Evolutionary conservation across 1,140 invertebrate species (phyloP), one percentile per base, ranked within the genome.

Genomic region (Monomorium pharaonis): DNA sequence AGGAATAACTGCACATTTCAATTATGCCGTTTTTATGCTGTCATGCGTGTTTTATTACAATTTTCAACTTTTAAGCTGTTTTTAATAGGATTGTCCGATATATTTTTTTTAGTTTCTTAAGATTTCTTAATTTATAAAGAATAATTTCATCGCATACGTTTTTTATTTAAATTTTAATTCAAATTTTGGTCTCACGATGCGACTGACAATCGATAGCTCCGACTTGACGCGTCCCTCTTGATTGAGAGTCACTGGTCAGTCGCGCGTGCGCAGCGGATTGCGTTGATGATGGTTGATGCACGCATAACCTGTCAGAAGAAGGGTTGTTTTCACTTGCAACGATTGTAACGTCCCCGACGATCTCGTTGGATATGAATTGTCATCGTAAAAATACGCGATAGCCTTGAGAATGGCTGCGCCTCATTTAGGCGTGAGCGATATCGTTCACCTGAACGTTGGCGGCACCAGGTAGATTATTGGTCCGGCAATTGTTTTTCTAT

Each of bases 381-480:
- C 21, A 51, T 42, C 60, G 12, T 49, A 76, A 56, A 76, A 54
- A 60, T 12, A 5, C 24, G 6, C n/a, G 47, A 33, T 37, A 76
- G 0, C 33, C 30, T 16, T 47, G 58, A 86, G 30, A 51, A 89
- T 89, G 88, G 54, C 87, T 51, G 30, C 69, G 54, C 54, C 83
- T 47, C 14, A 84, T 77, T 14, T 77, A 75, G 42, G 56, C 72
- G 60, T 63, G 30, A 96, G 96, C 87, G 97, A 98, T 88, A 98
- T 98, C 56, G 96, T 98, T 87, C 96, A 98, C 93, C 95, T 98
- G 24, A 98, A 98, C 94, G 97, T 98, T 85, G 97, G 98, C 51
- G 98, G 98, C 88, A 97, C 96, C 84, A 97, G 97, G 97, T 98
- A 96, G 90, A 30, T 30, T 21, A 7, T 42, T 24, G 3, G 14